Percentiles rank a stretch among this genome's conserved stretches.
These are phyloP conservation scores for Oncopodura yosiiana DNA, from an alignment of 1,140 invertebrate species.

Conservation along the genomic window DNA sequence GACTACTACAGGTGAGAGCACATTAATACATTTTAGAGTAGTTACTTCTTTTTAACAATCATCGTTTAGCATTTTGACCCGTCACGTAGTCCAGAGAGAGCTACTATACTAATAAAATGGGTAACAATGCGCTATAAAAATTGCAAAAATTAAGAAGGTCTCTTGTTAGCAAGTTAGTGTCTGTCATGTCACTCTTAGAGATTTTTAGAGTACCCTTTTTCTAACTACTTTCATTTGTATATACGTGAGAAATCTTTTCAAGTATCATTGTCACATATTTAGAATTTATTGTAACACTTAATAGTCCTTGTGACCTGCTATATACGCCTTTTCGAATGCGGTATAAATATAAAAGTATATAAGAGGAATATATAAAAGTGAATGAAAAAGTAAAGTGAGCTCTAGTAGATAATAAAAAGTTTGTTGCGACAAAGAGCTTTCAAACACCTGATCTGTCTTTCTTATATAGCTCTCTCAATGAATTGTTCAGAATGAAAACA, in stretches of 20 bases:
- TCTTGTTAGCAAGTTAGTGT: constrained; percentile 1
- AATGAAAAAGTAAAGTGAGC: constrained; percentile 3
- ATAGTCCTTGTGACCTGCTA: neutral
- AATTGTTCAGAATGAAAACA: neutral
- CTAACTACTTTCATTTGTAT: no score
- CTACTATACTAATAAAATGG: no score
- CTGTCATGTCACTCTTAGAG: neutral
- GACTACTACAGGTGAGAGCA: constrained; percentile 35
- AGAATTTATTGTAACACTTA: neutral
- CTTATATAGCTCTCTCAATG: neutral
- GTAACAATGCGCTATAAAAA: neutral
- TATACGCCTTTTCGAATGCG: neutral
- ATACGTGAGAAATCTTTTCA: no score
- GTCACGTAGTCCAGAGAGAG: no score
- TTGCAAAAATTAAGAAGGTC: neutral
- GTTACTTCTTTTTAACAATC: neutral
- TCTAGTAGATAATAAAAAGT: neutral
- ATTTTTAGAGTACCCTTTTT: neutral
- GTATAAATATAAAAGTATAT: no score
- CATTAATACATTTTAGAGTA: neutral
- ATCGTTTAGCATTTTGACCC: neutral
- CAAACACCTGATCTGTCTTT: constrained; percentile 8
- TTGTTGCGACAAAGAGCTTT: neutral
- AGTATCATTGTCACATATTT: neutral
- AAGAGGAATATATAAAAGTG: no score